phyloP scores from a whole-genome alignment of 2,888 invertebrate species.

The Neoitamus cyanurus region DNA sequence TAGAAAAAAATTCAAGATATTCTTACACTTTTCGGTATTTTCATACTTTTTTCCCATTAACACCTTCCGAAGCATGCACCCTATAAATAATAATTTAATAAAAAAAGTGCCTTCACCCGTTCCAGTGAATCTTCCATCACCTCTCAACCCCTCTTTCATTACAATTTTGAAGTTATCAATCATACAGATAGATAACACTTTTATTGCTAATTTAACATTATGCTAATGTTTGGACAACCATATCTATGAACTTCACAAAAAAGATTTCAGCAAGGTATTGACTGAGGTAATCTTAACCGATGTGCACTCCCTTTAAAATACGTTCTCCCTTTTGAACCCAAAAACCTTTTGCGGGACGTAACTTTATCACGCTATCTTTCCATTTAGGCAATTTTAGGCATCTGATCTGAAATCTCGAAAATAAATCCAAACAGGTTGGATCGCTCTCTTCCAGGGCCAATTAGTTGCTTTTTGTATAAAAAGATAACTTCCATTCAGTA shows the following conservation, averaged over 20 bases:
- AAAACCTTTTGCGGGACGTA: background rate
- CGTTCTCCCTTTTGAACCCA: background rate
- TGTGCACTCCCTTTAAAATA: background rate
- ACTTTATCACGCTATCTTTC: background rate
- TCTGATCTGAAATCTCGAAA: background rate
- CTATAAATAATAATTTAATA: too few species aligned
- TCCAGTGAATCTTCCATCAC: too few species aligned
- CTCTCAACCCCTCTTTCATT: too few species aligned
- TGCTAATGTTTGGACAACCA: background rate
- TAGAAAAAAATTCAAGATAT: too few species aligned
- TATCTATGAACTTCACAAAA: background rate
- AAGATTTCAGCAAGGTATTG: too few species aligned
- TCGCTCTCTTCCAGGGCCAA: background rate
- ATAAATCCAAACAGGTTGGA: background rate
- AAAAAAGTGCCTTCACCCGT: too few species aligned
- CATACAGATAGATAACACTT: too few species aligned
- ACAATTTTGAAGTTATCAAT: too few species aligned
- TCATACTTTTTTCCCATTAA: too few species aligned
- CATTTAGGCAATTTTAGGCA: background rate
- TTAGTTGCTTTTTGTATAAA: background rate
- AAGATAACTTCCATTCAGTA: background rate
- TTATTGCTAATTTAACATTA: too few species aligned
- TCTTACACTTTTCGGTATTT: too few species aligned
- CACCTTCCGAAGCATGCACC: too few species aligned
- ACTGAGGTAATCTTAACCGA: background rate